Evolutionary conservation across 2,113 vertebrate genomes (phyloP).

Genomic region (Catharus bicknelli): DNA sequence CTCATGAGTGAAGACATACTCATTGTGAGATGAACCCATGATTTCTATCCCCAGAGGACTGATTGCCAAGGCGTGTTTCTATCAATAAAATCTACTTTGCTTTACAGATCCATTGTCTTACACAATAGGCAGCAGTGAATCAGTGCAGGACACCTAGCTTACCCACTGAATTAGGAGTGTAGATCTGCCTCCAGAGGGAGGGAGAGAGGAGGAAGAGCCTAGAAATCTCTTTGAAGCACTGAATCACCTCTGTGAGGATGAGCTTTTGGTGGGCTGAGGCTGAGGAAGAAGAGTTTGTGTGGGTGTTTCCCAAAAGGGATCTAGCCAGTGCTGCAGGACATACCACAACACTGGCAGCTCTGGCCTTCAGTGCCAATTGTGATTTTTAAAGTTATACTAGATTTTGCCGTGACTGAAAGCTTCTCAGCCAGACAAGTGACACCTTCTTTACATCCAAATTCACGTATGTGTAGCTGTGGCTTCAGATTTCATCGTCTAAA

Average conservation of each 20-base stretch:
- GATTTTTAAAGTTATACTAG: not conserved
- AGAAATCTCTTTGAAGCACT: not conserved
- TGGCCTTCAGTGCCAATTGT: not conserved
- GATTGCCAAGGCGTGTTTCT: constrained; percentile 24
- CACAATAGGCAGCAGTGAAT: not conserved
- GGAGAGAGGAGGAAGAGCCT: not conserved
- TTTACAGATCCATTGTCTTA: constrained; percentile 13
- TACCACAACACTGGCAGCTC: not conserved
- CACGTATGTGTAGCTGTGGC: not conserved
- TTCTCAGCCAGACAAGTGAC: not conserved
- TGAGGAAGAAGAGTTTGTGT: not conserved
- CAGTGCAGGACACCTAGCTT: not conserved
- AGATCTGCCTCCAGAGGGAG: not conserved
- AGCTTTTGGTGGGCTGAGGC: not conserved
- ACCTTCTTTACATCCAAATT: not conserved
- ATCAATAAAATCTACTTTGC: constrained; percentile 24
- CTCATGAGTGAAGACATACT: not conserved
- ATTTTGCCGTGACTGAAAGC: not conserved
- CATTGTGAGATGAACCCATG: not conserved
- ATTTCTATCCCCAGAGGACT: constrained; percentile 14
- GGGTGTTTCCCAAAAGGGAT: not conserved
- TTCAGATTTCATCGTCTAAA: not conserved
- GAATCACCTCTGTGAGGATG: not conserved
- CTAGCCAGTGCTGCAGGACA: not conserved
- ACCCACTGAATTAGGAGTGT: not conserved